Percentiles rank a stretch among this genome's conserved stretches.
Conservation (phyloP, 1,140 invertebrate species). For the Bicyclus anynana region DNA sequence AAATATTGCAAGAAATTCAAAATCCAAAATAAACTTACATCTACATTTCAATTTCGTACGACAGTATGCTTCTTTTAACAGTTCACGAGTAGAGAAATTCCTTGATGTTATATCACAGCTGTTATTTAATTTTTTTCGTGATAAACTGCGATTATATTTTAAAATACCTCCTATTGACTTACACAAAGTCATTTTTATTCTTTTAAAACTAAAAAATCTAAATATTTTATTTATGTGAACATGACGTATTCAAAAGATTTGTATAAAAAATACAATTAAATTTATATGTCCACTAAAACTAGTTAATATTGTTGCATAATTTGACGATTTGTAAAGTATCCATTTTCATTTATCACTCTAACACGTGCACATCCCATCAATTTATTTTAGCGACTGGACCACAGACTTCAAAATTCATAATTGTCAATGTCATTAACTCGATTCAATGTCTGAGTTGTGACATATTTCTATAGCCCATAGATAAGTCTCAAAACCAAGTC, state of each 20-base stretch:
- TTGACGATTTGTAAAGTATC: conserved; percentile 14
- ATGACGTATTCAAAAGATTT: neutral
- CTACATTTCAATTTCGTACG: conserved; percentile 73
- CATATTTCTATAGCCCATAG: no score
- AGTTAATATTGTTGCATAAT: conserved; percentile 22
- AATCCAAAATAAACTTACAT: conserved; percentile 57
- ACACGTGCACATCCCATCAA: neutral
- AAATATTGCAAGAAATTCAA: neutral
- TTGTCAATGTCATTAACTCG: no score
- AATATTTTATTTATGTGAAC: neutral
- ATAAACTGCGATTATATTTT: conserved; percentile 44
- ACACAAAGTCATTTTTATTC: conserved; percentile 41
- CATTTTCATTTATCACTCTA: conserved; percentile 11
- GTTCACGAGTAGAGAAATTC: conserved; percentile 59
- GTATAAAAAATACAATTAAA: neutral
- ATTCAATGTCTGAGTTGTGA: no score
- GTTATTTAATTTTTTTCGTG: conserved; percentile 33
- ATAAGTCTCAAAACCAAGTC: no score
- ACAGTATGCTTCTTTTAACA: conserved; percentile 72
- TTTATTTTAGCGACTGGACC: neutral
- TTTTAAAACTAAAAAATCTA: conserved; percentile 4
- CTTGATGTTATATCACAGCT: conserved; percentile 26
- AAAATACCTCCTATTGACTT: conserved; percentile 34
- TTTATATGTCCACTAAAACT: conserved; percentile 6
- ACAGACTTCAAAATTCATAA: no score